These are phyloP conservation scores for Deladenus siricidicola DNA, from an alignment of 2,888 invertebrate genomes.

Conservation along the genomic window DNA sequence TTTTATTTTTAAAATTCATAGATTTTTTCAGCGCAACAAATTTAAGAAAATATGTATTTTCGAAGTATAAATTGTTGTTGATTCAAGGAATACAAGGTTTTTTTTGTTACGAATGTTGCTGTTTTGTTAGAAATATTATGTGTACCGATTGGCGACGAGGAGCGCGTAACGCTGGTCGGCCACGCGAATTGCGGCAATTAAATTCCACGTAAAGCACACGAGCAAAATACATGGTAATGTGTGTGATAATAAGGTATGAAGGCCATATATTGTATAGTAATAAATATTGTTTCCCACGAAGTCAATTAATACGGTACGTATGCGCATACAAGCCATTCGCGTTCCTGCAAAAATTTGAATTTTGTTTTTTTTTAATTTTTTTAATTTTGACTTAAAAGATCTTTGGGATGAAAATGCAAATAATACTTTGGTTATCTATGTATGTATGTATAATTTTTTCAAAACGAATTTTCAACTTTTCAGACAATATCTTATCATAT, in stretches of 20 bases:
- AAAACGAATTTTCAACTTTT: too few relatives aligned
- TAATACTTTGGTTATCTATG: too few relatives aligned
- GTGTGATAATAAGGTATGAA: slow-evolving; percentile 80
- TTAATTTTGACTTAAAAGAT: too few relatives aligned
- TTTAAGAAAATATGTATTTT: too few relatives aligned
- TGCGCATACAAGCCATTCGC: slow-evolving; percentile 1
- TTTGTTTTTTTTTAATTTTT: not conserved
- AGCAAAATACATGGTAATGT: slow-evolving; percentile 78
- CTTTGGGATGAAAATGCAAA: too few relatives aligned
- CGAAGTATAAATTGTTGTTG: too few relatives aligned
- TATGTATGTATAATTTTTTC: too few relatives aligned
- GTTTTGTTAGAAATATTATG: not conserved
- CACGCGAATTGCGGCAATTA: slow-evolving; percentile 74
- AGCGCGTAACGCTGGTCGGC: slow-evolving; percentile 67
- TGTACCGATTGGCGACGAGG: slow-evolving; percentile 33
- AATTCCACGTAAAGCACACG: slow-evolving; percentile 76
- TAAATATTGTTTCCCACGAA: slow-evolving; percentile 63
- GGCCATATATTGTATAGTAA: slow-evolving; percentile 65
- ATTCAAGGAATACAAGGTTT: too few relatives aligned
- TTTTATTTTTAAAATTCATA: too few relatives aligned
- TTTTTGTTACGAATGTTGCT: not conserved
- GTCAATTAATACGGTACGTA: slow-evolving; percentile 19
- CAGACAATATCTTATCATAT: too few relatives aligned
- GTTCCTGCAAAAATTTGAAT: not conserved
- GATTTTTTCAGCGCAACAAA: too few relatives aligned